Conservation (phyloP, 2,888 invertebrate genomes). For the Lepidocyrtinus sp. region DNA sequence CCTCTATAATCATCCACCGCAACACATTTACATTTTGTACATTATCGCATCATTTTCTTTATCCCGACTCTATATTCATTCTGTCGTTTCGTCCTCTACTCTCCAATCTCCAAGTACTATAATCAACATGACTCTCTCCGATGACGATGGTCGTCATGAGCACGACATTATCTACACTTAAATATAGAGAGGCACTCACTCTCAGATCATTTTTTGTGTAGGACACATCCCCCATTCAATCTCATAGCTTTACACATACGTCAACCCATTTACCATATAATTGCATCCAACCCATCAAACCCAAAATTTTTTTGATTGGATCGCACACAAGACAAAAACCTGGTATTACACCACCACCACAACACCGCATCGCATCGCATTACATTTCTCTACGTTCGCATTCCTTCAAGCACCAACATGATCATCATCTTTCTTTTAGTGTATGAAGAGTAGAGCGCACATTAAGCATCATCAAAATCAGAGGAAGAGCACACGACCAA, state of each 20-base stretch:
- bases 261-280: constrained; percentile 54
- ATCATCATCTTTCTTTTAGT: constrained; percentile 30
- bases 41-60: constrained; percentile 6
- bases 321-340: constrained; percentile 51
- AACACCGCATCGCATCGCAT: too few species aligned
- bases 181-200: too few species aligned
- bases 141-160: constrained; percentile 28
- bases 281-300: constrained; percentile 56
- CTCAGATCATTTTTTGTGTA: too few species aligned
- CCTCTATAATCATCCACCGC: too few species aligned
- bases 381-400: too few species aligned
- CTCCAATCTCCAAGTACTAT: constrained; percentile 29
- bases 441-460: background rate
- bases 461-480: constrained; percentile 24
- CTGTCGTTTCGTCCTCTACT: constrained; percentile 20
- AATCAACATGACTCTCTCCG: constrained; percentile 11
- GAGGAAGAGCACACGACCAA: constrained; percentile 51
- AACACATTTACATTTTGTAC: too few species aligned
- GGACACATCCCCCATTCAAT: constrained; percentile 55
- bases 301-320: constrained; percentile 57
- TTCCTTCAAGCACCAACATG: too few species aligned
- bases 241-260: constrained; percentile 47
- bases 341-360: constrained; percentile 59
- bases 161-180: background rate
- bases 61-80: constrained; percentile 17